Base-by-base conservation (phyloP, 2,113 vertebrate species). In the Tragelaphus scriptus region DNA sequence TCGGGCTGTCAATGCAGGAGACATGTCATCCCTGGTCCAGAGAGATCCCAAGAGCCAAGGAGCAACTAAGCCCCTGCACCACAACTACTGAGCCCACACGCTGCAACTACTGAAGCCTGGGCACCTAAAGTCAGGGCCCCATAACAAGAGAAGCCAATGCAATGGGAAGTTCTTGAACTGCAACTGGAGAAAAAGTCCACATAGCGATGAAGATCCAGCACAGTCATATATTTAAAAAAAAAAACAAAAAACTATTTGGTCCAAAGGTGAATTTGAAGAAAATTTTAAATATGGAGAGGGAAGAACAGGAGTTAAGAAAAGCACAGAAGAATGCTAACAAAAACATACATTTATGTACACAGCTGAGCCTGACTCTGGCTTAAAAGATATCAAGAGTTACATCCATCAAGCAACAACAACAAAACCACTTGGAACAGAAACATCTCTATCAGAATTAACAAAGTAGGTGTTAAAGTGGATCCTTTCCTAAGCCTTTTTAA, bases 391-490 rank as follows among this genome's bases (percentile, higher is more conserved):
- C 40, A 75, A 10, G 61, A 93, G 40, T 85, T 77, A 87, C 25
- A 63, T 21, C 44, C 56, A 91, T 15, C 77, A 92, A 93, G 77
- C 93, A 86, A 56, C 59, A 91, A 65, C 90, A 90, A 49, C 82
- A 88, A 79, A 87, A 51, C 1, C 65, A 65, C 61, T 89, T 86
- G 44, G 28, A 95, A 89, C 3, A 89, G 47, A 87, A 96, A 86
- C 9, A 93, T 88, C 91, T 58, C 32, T 56, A 89, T 61, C 84
- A 85, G 61, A 97, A 96, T 84, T 89, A 91, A 91, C 55, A 61
- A 84, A 88, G 26, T 40, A 86, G 61, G 56, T 68, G 61, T 90
- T 89, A 93, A 87, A 30, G 44, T 36, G 32, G 68, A 90, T 58
- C 56, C 51, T 32, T 85, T 90, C 85, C 95, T 94, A 68, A 86